Evolutionary conservation across 2,797 vertebrate species (phyloP).

Genomic region (Amazona finschi): DNA sequence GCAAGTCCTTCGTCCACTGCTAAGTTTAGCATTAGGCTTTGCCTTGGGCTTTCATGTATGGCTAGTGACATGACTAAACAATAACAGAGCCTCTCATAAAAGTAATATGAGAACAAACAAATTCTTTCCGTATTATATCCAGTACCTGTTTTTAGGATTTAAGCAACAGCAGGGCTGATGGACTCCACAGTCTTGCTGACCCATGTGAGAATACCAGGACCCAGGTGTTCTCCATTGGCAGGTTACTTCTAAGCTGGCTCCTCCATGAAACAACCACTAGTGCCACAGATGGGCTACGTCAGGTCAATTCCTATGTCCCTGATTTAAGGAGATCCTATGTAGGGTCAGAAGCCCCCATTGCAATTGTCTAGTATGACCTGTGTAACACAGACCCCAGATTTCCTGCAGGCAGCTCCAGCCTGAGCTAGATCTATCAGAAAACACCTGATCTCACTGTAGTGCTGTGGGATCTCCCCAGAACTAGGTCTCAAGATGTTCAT

Average conservation of each 20-base stretch:
- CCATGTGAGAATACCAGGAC: background rate
- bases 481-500: background rate
- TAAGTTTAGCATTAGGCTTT: background rate
- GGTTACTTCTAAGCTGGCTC: background rate
- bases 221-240: background rate
- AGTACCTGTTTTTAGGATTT: background rate
- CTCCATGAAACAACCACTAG: rapidly evolving
- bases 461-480: background rate
- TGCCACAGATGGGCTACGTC: background rate
- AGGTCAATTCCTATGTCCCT: background rate
- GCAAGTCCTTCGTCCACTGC: rapidly evolving
- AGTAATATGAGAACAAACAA: constrained; percentile 38
- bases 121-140: constrained; percentile 33
- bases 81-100: constrained; percentile 10
- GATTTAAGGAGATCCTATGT: background rate
- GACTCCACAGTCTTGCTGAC: background rate
- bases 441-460: rapidly evolving
- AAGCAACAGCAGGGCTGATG: background rate
- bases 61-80: background rate
- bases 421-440: background rate
- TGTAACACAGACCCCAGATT: background rate
- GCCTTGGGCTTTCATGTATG: background rate
- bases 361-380: too few species aligned
- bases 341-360: background rate
- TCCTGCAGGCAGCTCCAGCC: background rate